Conservation (phyloP, 2,113 vertebrate genomes). For the Ariopsis seemanni region DNA sequence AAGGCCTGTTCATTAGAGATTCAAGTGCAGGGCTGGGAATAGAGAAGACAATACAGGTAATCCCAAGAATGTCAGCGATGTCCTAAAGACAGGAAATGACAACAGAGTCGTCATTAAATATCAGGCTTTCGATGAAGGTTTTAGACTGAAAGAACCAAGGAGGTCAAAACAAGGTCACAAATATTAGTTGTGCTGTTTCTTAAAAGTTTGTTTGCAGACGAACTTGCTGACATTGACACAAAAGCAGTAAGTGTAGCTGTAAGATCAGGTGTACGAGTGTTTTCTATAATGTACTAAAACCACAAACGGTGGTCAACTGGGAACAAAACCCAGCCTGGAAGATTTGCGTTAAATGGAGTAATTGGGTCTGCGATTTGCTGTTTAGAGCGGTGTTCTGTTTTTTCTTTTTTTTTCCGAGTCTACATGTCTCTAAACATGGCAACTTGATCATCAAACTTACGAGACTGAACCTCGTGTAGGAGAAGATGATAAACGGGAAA, state of each 20-base stretch:
- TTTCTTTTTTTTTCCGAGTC: not conserved
- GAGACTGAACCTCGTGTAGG: not conserved
- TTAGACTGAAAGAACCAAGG: not conserved
- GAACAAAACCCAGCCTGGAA: not conserved
- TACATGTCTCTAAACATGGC: not conserved
- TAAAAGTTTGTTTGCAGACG: not conserved
- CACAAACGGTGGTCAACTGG: not conserved
- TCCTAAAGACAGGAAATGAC: not conserved
- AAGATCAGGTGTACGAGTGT: not conserved
- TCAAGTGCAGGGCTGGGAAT: not conserved
- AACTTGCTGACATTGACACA: not conserved
- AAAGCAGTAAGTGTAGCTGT: not conserved
- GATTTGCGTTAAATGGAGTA: not conserved
- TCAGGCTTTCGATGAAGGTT: not conserved
- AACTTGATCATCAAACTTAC: not conserved
- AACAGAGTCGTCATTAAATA: not conserved
- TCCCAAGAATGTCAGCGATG: not conserved
- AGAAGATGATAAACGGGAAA: not conserved
- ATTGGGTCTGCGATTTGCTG: not conserved
- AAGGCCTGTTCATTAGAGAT: not conserved
- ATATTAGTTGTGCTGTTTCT: not conserved
- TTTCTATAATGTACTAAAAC: not conserved
- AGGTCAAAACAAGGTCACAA: not conserved
- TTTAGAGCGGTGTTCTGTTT: not conserved
- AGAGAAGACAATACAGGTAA: not conserved